Base-by-base conservation (phyloP, 1,140 invertebrate genomes). In the Latrodectus geometricus region DNA sequence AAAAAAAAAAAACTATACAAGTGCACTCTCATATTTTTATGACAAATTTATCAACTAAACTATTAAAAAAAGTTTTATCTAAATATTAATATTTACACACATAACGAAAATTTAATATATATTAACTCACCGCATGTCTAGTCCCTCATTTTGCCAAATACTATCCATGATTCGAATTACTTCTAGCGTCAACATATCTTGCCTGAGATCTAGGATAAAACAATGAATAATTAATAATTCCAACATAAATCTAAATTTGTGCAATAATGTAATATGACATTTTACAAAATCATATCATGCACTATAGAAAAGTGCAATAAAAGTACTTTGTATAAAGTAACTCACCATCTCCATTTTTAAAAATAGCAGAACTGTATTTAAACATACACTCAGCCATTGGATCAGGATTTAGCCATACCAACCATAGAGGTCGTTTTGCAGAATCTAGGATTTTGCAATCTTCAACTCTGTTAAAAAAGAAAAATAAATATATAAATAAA, bases 181-280 rank as follows among this genome's bases (percentile, higher is more conserved):
- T 92, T 99, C 97, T 70, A 99, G 91, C 0, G 97, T 99, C 69
- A 99, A 93, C 98, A 99, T 99, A 89, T 99, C 98, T 91, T 99
- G 98, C 23, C 98, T 92, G 8, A 99, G 92, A 92, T 99, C 93
- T 92, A 69, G 8, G 21, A 69, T 21, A 20, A 11, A 69, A 69
- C 11, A 69, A 69, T 61, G 17, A 61, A 61, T 61, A 8, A n/a
- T n/a, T n/a, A n/a, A 61, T 8, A 61, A 61, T 17, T 61, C 2
- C 14, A 21, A n/a, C 9, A 69, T n/a, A 69, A 20, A 69, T 0
- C 11, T 21, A 12, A n/a, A 69, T 3, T n/a, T 9, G 0, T 21
- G 11, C 17, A 21, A 70, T 23, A 70, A 21, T 48, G 0, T 48
- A 48, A 70, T 4, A 35, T 9, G 11, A 9, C 7, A 70, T 9